Conservation (phyloP, 2,113 vertebrate genomes). For the Holacanthus passer region DNA sequence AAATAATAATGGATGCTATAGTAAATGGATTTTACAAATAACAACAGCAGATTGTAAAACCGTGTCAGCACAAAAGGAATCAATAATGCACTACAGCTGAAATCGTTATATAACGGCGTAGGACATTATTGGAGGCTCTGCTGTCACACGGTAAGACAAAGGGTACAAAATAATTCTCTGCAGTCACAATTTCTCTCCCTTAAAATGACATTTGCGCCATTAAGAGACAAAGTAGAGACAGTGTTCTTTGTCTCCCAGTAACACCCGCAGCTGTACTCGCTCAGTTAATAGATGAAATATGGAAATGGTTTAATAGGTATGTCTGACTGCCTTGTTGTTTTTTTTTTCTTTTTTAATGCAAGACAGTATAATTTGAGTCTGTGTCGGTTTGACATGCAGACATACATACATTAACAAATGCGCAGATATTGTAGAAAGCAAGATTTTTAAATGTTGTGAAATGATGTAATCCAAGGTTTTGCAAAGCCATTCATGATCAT, state of each 20-base stretch:
- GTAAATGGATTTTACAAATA: slow-evolving; percentile 19
- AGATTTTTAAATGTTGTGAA: background rate
- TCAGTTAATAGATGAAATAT: background rate
- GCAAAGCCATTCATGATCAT: background rate
- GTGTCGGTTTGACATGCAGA: background rate
- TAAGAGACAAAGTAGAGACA: background rate
- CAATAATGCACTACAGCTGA: slow-evolving; percentile 29
- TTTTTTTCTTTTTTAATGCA: no score
- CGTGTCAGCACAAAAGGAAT: slow-evolving; percentile 33
- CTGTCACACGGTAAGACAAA: background rate
- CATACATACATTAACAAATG: background rate
- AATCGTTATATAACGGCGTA: slow-evolving; percentile 26
- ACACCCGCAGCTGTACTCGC: background rate
- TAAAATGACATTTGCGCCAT: background rate
- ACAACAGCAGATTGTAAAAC: slow-evolving; percentile 21
- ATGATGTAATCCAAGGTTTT: background rate
- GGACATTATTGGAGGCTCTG: slow-evolving; percentile 4
- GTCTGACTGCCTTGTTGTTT: background rate
- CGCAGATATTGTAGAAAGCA: background rate
- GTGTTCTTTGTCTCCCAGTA: background rate
- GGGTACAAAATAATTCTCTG: background rate
- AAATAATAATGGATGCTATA: background rate
- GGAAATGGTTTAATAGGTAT: background rate
- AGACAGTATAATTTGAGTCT: background rate
- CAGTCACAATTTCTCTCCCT: background rate